Conservation (phyloP, 2,113 vertebrate species). For the Protobothrops flavoviridis region DNA sequence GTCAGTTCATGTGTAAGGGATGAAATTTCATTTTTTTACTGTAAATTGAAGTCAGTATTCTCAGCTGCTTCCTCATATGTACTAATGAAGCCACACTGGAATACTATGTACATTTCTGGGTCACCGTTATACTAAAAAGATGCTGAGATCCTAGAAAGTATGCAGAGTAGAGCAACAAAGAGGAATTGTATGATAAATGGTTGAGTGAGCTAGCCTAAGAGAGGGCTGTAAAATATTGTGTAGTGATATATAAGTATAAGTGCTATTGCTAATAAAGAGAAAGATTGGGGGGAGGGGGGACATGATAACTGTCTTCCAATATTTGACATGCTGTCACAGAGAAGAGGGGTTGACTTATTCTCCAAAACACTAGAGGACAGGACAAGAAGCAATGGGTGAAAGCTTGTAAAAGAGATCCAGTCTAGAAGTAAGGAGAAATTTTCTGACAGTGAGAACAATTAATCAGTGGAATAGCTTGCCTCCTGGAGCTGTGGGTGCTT, state of each 20-base stretch:
- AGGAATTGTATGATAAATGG: background rate
- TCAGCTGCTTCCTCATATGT: background rate
- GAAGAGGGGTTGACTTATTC: background rate
- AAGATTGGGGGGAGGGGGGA: background rate
- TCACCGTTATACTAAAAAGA: background rate
- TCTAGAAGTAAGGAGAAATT: background rate
- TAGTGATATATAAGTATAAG: background rate
- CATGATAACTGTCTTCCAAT: background rate
- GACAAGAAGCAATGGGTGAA: background rate
- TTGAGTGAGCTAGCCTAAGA: background rate
- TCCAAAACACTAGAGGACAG: background rate
- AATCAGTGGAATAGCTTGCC: background rate
- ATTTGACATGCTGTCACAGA: background rate
- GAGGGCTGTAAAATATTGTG: background rate
- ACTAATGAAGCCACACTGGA: background rate
- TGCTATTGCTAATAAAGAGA: background rate
- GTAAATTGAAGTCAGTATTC: background rate
- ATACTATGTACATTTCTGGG: background rate
- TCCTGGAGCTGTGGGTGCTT: too few species aligned
- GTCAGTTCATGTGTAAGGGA: background rate
- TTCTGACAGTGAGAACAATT: background rate
- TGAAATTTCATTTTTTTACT: background rate
- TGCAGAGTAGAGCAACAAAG: background rate
- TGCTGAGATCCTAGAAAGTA: background rate
- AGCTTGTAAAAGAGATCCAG: background rate